Conservation (phyloP, 2,797 vertebrate species). For the Bradypodion pumilum region DNA sequence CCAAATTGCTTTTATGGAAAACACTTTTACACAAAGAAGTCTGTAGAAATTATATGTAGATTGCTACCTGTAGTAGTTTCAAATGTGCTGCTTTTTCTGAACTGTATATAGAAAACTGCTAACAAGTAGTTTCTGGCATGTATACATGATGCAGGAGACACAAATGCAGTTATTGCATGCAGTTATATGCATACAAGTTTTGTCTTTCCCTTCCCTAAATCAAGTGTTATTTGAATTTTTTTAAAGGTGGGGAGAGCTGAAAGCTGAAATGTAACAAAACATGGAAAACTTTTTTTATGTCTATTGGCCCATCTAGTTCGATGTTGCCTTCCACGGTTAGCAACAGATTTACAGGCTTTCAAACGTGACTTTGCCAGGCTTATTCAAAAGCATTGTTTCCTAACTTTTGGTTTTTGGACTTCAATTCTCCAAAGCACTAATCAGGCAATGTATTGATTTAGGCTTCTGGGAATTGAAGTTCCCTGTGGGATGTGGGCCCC, state of each 20-base stretch:
- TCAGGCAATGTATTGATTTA: too few relatives aligned
- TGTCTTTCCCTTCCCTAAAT: background rate
- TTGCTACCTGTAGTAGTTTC: background rate
- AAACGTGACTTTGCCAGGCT: background rate
- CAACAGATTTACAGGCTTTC: background rate
- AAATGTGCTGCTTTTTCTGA: background rate
- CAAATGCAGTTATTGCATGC: background rate
- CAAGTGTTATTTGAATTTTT: background rate
- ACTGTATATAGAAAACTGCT: background rate
- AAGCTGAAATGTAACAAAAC: background rate
- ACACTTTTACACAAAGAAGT: background rate
- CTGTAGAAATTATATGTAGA: background rate
- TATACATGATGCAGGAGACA: background rate
- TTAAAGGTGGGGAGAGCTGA: background rate
- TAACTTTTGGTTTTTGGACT: too few relatives aligned
- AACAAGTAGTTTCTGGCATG: background rate
- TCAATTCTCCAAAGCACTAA: too few relatives aligned
- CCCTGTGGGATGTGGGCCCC: too few relatives aligned
- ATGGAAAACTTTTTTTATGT: background rate
- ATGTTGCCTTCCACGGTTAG: background rate
- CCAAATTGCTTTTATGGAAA: background rate
- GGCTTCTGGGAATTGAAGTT: too few relatives aligned
- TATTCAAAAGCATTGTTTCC: too few relatives aligned
- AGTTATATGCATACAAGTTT: background rate
- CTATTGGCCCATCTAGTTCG: background rate